Conservation (phyloP, 1,140 invertebrate species). For the Pteromalus puparum region DNA sequence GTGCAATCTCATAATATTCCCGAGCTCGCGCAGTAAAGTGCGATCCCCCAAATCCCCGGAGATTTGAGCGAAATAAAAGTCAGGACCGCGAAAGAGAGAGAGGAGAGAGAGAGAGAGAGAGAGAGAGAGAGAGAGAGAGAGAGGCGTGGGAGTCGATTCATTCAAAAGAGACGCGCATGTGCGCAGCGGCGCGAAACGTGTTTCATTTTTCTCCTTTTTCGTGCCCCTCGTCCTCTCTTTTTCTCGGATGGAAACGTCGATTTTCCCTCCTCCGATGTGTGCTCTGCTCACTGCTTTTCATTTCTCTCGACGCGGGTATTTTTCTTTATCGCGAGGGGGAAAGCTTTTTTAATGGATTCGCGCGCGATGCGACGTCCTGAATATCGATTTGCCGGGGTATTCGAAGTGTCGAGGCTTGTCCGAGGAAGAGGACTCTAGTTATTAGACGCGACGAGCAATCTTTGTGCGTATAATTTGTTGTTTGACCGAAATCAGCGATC, state of each 20-base stretch:
- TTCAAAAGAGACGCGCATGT: constrained; percentile 48
- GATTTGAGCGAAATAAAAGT: constrained; percentile 69
- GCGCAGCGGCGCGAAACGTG: constrained; percentile 32
- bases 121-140: constrained; percentile 49
- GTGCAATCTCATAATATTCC: constrained; percentile 73
- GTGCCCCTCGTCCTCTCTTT: background rate
- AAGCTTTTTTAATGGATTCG: constrained; percentile 36
- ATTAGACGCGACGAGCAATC: constrained; percentile 42
- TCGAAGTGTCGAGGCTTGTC: background rate
- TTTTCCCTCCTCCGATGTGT: constrained; percentile 19
- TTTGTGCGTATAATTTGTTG: constrained; percentile 26
- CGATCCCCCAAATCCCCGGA: constrained; percentile 69
- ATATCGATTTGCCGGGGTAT: constrained; percentile 29
- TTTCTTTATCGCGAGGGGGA: constrained; percentile 42
- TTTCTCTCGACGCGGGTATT: constrained; percentile 41
- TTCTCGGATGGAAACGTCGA: constrained; percentile 47
- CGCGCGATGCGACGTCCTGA: constrained; percentile 29
- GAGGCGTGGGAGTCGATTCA: constrained; percentile 44
- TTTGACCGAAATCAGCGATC: constrained; percentile 27
- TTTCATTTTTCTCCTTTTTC: constrained; percentile 26
- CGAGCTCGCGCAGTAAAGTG: constrained; percentile 57
- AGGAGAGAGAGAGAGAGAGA: constrained; percentile 53
- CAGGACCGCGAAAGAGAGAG: constrained; percentile 50
- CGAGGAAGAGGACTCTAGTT: constrained; percentile 24
- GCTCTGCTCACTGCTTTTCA: constrained; percentile 4